Percentiles rank a stretch among this genome's conserved stretches.
Evolutionary conservation across 2,113 vertebrate species (phyloP).

Genomic region (Antigone vipio): DNA sequence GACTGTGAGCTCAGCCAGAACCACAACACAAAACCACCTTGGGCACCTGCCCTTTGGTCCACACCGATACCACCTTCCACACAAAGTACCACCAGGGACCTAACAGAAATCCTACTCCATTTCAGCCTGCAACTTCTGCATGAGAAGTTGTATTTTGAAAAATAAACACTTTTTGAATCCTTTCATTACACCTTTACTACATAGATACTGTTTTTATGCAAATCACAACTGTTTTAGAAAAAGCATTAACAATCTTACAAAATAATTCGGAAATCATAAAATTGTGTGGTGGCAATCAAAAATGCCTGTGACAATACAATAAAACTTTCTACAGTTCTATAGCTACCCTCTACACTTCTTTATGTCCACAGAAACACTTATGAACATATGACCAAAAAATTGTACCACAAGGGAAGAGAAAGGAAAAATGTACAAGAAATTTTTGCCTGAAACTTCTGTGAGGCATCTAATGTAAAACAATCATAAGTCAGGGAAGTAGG

Average conservation of each 20-base stretch:
- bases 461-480: not conserved
- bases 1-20: not conserved
- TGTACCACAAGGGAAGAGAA: not conserved
- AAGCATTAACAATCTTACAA: not conserved
- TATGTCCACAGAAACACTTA: not conserved
- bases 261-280: not conserved
- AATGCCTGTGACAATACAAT: not conserved
- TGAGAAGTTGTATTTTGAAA: not conserved
- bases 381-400: accelerated
- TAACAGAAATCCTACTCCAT: not conserved
- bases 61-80: not conserved
- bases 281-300: not conserved
- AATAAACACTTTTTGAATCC: not conserved
- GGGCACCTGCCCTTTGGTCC: not conserved
- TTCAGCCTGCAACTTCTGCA: not conserved
- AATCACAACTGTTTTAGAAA: not conserved
- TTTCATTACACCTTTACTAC: not conserved
- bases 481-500: not conserved
- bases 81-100: not conserved
- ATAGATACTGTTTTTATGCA: not conserved
- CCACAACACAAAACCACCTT: not conserved
- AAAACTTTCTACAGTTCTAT: not conserved
- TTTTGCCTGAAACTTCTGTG: not conserved
- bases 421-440: not conserved
- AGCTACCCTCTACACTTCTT: not conserved